These are phyloP conservation scores for Alcedo atthis DNA, from an alignment of 2,797 vertebrate genomes.

Conservation along the genomic window DNA sequence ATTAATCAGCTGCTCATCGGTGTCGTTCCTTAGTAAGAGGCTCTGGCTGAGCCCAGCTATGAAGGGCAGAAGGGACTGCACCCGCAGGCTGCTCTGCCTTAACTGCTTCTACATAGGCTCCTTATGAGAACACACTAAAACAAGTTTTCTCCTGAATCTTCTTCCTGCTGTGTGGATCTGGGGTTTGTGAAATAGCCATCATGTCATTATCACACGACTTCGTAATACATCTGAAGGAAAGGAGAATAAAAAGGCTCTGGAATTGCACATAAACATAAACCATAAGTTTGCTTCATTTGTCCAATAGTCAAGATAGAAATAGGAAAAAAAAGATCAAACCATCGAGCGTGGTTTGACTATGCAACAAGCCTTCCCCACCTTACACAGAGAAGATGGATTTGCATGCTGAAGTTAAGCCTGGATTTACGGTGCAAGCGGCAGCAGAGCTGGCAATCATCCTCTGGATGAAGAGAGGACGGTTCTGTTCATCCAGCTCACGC, in stretches of 20 bases:
- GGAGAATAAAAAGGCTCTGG: not conserved
- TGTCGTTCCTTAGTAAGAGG: rapidly evolving
- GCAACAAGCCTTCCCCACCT: not conserved
- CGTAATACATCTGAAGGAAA: not conserved
- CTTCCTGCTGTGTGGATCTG: not conserved
- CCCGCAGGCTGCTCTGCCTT: not conserved
- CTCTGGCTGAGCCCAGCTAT: rapidly evolving
- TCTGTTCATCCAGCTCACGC: rapidly evolving
- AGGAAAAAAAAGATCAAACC: not conserved
- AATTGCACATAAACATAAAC: not conserved
- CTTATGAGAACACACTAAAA: not conserved
- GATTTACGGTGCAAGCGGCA: not conserved
- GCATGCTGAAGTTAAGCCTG: not conserved
- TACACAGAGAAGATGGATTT: not conserved
- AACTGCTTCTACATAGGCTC: not conserved
- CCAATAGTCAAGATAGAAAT: not conserved
- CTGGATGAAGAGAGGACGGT: not conserved
- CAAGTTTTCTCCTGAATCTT: not conserved
- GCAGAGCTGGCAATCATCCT: not conserved
- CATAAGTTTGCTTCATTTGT: not conserved
- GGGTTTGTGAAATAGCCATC: not conserved
- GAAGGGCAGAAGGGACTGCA: not conserved
- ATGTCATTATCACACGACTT: not conserved
- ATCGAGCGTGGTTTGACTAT: not conserved
- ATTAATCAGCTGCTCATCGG: rapidly evolving